Conservation (phyloP, 2,113 vertebrate species). For the Serilophus lunatus region DNA sequence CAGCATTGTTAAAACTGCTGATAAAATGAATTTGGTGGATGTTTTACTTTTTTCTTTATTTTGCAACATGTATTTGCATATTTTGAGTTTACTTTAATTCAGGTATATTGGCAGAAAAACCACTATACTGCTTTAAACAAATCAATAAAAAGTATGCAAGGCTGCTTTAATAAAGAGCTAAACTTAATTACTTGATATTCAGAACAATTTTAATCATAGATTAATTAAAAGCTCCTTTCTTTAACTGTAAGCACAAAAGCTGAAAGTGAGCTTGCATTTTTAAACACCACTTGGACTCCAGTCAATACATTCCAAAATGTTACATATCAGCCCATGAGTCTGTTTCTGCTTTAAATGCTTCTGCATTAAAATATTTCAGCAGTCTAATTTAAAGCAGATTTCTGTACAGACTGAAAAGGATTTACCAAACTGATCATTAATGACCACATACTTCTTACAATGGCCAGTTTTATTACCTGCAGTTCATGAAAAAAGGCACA, state of each 20-base stretch:
- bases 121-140: background rate
- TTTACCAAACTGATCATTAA: conserved; percentile 5
- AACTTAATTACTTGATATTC: background rate
- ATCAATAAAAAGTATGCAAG: background rate
- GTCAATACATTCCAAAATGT: background rate
- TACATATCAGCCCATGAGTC: background rate
- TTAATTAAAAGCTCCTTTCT: background rate
- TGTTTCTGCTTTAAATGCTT: background rate
- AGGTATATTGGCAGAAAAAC: background rate
- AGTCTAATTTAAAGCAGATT: conserved; percentile 43
- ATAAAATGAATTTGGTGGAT: background rate
- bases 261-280: background rate
- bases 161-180: background rate
- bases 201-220: background rate
- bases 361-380: background rate
- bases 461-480: background rate
- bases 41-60: background rate
- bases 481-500: background rate
- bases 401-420: background rate
- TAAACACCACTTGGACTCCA: background rate
- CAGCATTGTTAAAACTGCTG: background rate
- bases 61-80: background rate
- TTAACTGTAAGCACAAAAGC: background rate
- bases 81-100: background rate
- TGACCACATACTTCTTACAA: background rate